These are phyloP conservation scores for Strix uralensis DNA, from an alignment of 2,113 vertebrate genomes.

Conservation along the genomic window DNA sequence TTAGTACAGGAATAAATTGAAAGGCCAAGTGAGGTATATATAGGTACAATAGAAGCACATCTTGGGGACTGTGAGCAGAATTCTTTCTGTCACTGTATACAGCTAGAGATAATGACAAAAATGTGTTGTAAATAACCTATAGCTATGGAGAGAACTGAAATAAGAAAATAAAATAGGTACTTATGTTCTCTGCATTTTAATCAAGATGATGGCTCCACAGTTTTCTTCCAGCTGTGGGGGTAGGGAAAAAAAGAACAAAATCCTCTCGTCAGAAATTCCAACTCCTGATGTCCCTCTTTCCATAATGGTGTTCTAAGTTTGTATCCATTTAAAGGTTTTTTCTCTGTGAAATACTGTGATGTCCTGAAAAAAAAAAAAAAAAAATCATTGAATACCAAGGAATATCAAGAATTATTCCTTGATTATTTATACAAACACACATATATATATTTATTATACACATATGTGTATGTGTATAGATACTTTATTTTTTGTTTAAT, in stretches of 20 bases:
- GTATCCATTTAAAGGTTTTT: neutral
- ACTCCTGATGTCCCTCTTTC: neutral
- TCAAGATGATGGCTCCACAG: neutral
- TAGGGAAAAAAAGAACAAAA: neutral
- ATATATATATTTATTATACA: neutral
- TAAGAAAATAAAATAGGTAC: neutral
- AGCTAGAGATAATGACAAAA: neutral
- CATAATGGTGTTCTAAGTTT: neutral
- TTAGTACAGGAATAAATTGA: neutral
- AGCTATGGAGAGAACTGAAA: neutral
- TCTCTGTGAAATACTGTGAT: neutral
- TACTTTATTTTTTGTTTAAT: neutral
- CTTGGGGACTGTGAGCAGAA: neutral
- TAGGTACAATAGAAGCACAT: neutral
- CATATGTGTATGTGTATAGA: neutral
- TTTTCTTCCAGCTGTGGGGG: neutral
- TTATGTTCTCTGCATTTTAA: conserved; percentile 15
- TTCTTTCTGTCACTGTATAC: neutral
- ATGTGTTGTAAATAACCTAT: neutral
- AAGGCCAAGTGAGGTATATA: neutral
- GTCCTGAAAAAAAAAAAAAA: neutral
- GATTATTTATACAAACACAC: neutral
- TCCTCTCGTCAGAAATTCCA: neutral
- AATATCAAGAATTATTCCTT: neutral
- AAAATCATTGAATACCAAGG: neutral